Evolutionary conservation across 53 echinoderm and acorn worm species (phyloP).

Genomic region (Zoroaster sp.): DNA sequence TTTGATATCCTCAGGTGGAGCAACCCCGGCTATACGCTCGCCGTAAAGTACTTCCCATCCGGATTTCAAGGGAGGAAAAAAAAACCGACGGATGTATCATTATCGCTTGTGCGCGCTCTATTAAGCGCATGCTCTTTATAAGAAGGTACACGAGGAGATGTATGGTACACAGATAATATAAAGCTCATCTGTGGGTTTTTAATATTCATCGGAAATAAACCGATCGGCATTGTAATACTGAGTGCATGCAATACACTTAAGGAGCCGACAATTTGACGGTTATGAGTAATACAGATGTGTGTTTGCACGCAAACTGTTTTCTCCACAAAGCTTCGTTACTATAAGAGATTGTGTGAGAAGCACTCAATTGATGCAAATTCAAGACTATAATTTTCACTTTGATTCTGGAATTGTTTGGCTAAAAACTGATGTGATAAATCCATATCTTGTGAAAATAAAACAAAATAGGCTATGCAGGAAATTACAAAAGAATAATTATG

Average conservation of each 20-base stretch:
- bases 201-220: constrained; percentile 27
- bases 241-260: constrained; percentile 47
- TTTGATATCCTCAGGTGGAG: constrained; percentile 17
- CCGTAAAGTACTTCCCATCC: constrained; percentile 18
- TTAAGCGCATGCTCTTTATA: neutral
- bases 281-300: constrained; percentile 28
- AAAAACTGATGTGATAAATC: no score
- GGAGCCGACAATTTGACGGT: neutral
- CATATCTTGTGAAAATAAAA: no score
- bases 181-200: constrained; percentile 13
- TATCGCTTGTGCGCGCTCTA: constrained; percentile 9
- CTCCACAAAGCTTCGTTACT: neutral
- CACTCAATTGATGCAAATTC: no score
- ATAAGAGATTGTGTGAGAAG: neutral
- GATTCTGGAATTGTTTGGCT: no score
- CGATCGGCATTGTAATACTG: neutral
- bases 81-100: neutral
- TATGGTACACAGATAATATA: neutral
- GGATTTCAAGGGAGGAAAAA: neutral
- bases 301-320: neutral
- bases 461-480: no score
- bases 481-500: no score
- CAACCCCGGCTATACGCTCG: neutral
- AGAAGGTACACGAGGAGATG: neutral
- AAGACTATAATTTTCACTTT: no score